Conservation (phyloP, 2,113 vertebrate species). For the Cavia porcellus region DNA sequence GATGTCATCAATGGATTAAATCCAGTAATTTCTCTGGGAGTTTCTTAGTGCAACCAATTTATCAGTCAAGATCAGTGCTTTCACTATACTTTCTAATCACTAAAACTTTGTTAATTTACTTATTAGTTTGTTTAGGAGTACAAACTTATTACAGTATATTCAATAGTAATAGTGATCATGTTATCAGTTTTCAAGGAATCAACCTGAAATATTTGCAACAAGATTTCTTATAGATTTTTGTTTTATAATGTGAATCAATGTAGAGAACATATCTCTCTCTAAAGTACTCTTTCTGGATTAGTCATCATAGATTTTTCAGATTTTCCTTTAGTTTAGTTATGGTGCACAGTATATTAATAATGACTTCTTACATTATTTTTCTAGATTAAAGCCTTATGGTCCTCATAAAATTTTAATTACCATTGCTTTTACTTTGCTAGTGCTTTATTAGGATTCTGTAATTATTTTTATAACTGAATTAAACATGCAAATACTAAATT, state of each 20-base stretch:
- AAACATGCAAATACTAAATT: neutral
- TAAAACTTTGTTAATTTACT: neutral
- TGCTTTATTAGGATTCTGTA: neutral
- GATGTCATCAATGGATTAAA: neutral
- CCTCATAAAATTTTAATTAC: neutral
- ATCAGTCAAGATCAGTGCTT: neutral
- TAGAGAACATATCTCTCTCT: neutral
- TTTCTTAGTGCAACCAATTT: neutral
- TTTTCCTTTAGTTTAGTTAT: slow-evolving; percentile 1
- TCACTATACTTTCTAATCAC: neutral
- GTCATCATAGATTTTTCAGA: neutral
- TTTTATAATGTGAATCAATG: neutral
- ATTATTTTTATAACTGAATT: neutral
- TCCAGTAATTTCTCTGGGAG: neutral
- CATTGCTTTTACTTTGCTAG: neutral
- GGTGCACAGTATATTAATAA: neutral
- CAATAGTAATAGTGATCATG: neutral
- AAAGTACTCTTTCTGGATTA: neutral
- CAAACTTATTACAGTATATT: neutral
- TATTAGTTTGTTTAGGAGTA: neutral
- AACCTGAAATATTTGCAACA: neutral
- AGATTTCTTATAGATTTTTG: neutral
- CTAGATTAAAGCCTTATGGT: neutral
- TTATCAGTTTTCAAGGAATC: neutral
- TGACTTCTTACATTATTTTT: neutral